Conservation (phyloP, 2,113 vertebrate genomes). For the Proterorhinus semilunaris region DNA sequence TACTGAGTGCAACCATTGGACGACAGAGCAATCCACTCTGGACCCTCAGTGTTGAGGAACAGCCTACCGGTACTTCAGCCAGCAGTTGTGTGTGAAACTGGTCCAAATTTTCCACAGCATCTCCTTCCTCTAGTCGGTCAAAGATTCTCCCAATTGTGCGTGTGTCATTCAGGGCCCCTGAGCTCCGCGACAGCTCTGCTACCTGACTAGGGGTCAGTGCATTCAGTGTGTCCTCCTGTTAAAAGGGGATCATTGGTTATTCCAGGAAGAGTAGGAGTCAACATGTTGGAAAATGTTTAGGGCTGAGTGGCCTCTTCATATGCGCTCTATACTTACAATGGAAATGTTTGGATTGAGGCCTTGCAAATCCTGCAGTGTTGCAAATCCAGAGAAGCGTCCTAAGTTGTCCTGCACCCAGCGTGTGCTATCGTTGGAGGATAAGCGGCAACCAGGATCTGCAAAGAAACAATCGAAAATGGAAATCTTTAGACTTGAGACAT, state of each 20-base stretch:
- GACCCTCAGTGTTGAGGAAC: neutral
- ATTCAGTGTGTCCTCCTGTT: slow-evolving; percentile 26
- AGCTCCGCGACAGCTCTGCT: slow-evolving; percentile 42
- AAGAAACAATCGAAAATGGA: neutral
- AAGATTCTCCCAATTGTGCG: slow-evolving; percentile 23
- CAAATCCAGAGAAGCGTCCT: slow-evolving; percentile 39
- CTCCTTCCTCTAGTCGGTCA: slow-evolving; percentile 20
- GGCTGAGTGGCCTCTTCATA: neutral
- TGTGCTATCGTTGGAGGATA: neutral
- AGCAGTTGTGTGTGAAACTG: slow-evolving; percentile 11
- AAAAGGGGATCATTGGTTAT: slow-evolving; percentile 4
- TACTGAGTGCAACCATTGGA: neutral
- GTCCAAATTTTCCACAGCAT: slow-evolving; percentile 34
- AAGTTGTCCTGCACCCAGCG: slow-evolving; percentile 51
- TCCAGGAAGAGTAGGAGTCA: neutral
- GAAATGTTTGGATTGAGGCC: slow-evolving; percentile 55
- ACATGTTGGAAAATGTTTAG: neutral
- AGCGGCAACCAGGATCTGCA: slow-evolving; percentile 53
- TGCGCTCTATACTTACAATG: slow-evolving; percentile 36
- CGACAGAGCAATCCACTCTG: neutral
- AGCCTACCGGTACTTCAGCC: slow-evolving; percentile 22
- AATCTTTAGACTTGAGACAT: too few species aligned
- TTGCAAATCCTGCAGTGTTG: slow-evolving; percentile 36
- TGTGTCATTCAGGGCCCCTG: slow-evolving; percentile 22
- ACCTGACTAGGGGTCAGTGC: slow-evolving; percentile 48